Evolutionary conservation across 2,888 invertebrate species (phyloP), one percentile per base, ranked within the genome.

Genomic region (Standfussiana lucernea): DNA sequence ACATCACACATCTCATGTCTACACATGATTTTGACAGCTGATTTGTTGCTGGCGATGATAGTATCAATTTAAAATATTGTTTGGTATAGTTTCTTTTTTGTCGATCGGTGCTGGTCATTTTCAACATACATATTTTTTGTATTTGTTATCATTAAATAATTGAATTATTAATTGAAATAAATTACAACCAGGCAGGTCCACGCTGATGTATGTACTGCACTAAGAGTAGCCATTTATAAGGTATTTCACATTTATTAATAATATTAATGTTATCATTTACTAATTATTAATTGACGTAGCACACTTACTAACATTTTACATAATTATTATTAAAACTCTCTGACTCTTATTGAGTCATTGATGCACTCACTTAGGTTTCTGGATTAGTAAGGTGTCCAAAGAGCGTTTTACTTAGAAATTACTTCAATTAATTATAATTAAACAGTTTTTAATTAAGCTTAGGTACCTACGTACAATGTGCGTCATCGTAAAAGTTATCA

Each of bases 401-500:
- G n/a, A 72, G 10, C 24, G 53, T 15, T 73, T 64, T 53, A 37
- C 24, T 24, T 13, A 53, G 24, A 67, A 81, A 47, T 47, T 18
- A 47, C n/a, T 37, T 21, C 45, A 4, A 35, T 8, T 21, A n/a
- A 45, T 50, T 74, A 32, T 15, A 47, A 28, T 47, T 40, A 64
- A 62, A 64, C 18, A 7, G 8, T n/a, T 50, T 67, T 59, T 40
- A 68, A 53, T 62, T 62, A 42, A 40, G 13, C 61, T 59, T 32
- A 47, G 37, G 64, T 64, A 8, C n/a, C 40, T n/a, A 64, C 40
- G 64, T 64, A n/a, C 8, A n/a, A 1, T 42, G 64, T 64, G 37
- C 76, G 15, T 68, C 47, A 56, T 53, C 37, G 35, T 79, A 56
- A 82, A 68, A 64, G 74, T 79, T 67, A 61, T 45, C 74, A 47